Evolutionary conservation across 2,113 vertebrate genomes (phyloP).

Genomic region (Donacobius atricapilla): DNA sequence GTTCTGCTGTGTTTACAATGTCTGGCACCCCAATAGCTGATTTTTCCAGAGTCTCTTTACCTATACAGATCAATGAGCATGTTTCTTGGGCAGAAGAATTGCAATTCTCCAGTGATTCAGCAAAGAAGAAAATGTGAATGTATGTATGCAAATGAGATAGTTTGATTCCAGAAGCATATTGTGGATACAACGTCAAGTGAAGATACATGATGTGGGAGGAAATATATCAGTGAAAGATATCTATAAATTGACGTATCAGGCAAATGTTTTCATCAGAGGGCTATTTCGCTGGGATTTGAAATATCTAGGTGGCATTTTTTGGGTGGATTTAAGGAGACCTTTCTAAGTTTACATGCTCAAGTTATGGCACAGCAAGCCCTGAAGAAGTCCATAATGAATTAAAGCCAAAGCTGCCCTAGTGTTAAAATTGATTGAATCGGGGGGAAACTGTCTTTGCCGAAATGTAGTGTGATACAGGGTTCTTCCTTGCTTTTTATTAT

Average conservation of each 20-base stretch:
- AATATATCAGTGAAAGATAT: neutral
- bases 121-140: neutral
- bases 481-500: neutral
- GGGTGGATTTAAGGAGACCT: neutral
- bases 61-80: neutral
- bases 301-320: neutral
- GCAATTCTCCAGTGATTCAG: neutral
- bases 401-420: neutral
- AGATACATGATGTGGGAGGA: neutral
- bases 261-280: neutral
- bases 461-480: neutral
- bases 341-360: neutral
- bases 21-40: neutral
- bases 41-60: neutral
- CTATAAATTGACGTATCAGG: neutral
- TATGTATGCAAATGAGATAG: accelerated
- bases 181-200: neutral
- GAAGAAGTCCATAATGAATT: neutral
- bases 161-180: neutral
- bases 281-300: neutral
- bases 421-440: neutral
- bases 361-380: neutral
- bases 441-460: neutral
- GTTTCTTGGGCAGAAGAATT: neutral
- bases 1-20: neutral